Evolutionary conservation across 2,113 vertebrate genomes (phyloP).

Genomic region (Pterocles orientalis): DNA sequence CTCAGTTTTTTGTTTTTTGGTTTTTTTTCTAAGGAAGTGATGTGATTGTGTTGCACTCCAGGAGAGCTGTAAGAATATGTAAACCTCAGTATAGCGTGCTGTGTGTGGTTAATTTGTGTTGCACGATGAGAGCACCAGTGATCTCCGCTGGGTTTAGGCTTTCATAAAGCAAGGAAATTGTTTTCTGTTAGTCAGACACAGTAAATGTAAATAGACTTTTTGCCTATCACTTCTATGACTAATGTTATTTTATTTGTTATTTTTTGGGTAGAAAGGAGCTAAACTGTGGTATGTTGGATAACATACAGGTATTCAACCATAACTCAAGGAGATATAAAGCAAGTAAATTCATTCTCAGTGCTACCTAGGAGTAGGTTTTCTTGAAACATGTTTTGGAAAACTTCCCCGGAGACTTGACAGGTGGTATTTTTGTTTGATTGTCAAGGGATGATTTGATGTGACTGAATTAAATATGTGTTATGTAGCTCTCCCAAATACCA

Average conservation of each 20-base stretch:
- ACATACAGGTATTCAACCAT: not conserved
- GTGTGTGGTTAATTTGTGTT: accelerated
- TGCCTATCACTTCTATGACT: accelerated
- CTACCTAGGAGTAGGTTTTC: not conserved
- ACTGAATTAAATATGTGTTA: not conserved
- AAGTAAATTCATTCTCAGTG: not conserved
- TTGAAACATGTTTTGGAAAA: not conserved
- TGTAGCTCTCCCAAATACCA: not conserved
- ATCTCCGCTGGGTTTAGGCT: not conserved
- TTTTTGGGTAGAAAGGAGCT: not conserved
- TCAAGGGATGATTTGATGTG: not conserved
- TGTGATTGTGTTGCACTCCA: accelerated
- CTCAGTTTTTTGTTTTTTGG: too few species aligned
- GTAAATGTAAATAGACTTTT: not conserved
- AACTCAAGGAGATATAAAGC: not conserved
- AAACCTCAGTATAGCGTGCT: not conserved
- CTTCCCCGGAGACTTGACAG: not conserved
- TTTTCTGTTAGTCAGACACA: accelerated
- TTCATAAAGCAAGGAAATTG: not conserved
- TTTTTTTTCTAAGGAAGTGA: accelerated
- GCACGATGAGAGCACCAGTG: not conserved
- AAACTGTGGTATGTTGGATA: accelerated
- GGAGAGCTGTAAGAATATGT: not conserved
- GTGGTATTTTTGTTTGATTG: not conserved
- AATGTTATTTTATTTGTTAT: not conserved